These are phyloP conservation scores for Proteles cristata DNA, from an alignment of 2,113 vertebrate genomes.

Conservation along the genomic window DNA sequence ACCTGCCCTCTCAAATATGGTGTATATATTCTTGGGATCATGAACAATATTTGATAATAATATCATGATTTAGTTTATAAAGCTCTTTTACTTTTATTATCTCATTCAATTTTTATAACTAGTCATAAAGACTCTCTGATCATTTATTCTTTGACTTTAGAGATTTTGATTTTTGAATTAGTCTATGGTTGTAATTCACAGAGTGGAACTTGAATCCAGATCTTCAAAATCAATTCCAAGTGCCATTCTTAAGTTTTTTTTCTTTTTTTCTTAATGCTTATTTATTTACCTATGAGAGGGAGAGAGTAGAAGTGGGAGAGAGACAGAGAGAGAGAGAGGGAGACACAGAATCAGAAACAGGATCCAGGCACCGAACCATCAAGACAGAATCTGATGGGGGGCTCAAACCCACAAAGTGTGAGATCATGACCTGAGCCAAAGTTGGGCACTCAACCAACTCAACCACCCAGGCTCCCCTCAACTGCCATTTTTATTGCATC, in stretches of 20 bases:
- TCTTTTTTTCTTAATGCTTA: too few relatives aligned
- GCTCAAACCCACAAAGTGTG: too few relatives aligned
- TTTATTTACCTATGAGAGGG: too few relatives aligned
- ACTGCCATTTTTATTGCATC: background rate
- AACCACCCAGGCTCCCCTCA: too few relatives aligned
- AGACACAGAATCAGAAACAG: too few relatives aligned
- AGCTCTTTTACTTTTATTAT: background rate
- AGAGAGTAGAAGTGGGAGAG: too few relatives aligned
- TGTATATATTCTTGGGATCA: background rate
- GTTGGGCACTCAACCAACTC: too few relatives aligned
- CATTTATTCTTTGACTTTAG: background rate
- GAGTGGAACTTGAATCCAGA: background rate
- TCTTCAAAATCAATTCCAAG: background rate
- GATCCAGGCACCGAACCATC: too few relatives aligned
- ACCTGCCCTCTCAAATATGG: background rate
- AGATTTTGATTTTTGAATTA: conserved; percentile 31
- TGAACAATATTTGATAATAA: background rate
- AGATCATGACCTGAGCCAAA: too few relatives aligned
- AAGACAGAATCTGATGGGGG: too few relatives aligned
- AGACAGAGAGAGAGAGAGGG: too few relatives aligned
- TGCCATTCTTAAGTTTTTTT: too few relatives aligned
- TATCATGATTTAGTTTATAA: background rate
- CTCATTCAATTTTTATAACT: background rate
- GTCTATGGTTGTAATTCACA: background rate
- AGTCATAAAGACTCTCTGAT: background rate